phyloP scores from a whole-genome alignment of 2,797 vertebrate species.

The Steatocranus sp. region DNA sequence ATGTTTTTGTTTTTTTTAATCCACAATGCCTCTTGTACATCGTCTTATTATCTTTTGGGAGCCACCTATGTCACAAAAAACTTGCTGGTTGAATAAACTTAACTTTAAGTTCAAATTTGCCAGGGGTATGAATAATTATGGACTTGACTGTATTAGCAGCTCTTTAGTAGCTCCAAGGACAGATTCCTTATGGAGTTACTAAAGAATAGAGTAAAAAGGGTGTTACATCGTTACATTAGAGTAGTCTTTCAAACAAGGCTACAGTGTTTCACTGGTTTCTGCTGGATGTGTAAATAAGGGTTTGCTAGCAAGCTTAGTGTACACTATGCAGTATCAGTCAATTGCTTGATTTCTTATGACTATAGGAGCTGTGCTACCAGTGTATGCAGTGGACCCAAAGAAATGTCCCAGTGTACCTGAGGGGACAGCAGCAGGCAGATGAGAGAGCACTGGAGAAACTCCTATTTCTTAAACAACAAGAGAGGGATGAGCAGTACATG shows the following conservation, averaged over 20 bases:
- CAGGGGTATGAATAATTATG: background rate
- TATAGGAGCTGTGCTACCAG: slow-evolving; percentile 82
- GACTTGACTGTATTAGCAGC: background rate
- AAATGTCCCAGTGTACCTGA: slow-evolving; percentile 62
- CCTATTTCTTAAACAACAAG: slow-evolving; percentile 66
- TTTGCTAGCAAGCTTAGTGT: background rate
- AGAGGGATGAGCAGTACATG: slow-evolving; percentile 69
- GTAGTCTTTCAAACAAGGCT: background rate
- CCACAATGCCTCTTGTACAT: background rate
- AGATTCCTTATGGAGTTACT: background rate
- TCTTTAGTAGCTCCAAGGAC: background rate
- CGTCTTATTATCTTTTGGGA: background rate
- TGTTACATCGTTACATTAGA: accelerated
- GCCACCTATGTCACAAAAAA: background rate
- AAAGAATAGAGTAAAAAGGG: background rate
- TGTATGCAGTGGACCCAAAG: slow-evolving; percentile 79
- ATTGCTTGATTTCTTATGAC: background rate
- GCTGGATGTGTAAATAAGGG: background rate
- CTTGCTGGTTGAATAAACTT: background rate
- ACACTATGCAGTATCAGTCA: background rate
- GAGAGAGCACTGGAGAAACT: slow-evolving; percentile 71
- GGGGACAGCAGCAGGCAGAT: slow-evolving; percentile 59
- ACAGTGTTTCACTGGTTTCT: background rate
- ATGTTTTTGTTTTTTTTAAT: background rate
- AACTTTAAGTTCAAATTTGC: background rate